Conservation (phyloP, 2,113 vertebrate species). For the Tympanuchus pallidicinctus region DNA sequence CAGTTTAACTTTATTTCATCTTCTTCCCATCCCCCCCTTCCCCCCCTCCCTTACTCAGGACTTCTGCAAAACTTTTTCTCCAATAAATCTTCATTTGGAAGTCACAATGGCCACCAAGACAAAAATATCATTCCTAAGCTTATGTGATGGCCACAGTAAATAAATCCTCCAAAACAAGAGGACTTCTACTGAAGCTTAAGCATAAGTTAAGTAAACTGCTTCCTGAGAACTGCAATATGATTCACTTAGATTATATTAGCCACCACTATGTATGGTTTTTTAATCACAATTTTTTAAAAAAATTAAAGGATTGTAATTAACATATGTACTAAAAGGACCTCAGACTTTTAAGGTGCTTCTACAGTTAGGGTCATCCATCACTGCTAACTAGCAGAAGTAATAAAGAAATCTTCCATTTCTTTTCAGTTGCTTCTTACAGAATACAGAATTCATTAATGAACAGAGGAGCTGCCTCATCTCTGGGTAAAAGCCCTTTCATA, state of each 20-base stretch:
- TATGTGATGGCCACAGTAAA: background rate
- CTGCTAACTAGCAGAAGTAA: background rate
- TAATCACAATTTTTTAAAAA: background rate
- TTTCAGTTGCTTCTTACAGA: slow-evolving; percentile 7
- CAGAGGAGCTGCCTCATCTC: slow-evolving; percentile 9
- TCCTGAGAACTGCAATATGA: slow-evolving; percentile 1
- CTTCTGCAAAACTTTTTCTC: background rate
- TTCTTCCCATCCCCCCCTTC: background rate
- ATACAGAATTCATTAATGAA: slow-evolving; percentile 47
- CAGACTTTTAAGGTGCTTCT: background rate
- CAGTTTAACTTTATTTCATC: background rate
- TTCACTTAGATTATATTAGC: background rate
- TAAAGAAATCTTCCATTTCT: slow-evolving; percentile 14
- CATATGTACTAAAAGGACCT: background rate
- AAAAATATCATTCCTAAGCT: background rate
- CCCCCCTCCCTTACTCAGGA: background rate
- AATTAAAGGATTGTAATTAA: background rate
- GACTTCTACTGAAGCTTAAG: background rate
- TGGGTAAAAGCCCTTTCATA: slow-evolving; percentile 36
- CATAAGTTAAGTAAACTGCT: background rate
- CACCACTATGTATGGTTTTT: background rate
- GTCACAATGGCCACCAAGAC: background rate
- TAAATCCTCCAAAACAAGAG: background rate
- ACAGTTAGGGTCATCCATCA: background rate
- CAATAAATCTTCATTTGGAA: background rate